Percentiles rank a stretch among this genome's conserved stretches.
Conservation (phyloP, 92 coral and sea anemone species). For the Porites lobata region DNA sequence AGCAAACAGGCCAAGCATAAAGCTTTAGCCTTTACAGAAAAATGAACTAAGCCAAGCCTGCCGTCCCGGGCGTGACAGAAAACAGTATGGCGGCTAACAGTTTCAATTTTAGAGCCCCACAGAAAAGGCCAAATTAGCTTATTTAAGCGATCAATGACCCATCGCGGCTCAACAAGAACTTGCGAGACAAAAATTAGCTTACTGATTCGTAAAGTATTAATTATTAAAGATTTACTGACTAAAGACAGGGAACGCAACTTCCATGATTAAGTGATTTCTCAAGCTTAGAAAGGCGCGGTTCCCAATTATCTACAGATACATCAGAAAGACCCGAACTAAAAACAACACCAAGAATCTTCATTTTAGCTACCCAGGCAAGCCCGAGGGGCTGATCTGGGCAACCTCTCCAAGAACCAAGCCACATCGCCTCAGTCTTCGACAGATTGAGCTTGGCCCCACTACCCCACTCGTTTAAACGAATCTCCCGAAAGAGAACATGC, state of each 20-base stretch:
- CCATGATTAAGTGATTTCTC: conserved; percentile 28
- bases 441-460: conserved; percentile 32
- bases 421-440: conserved; percentile 57
- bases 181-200: not conserved
- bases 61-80: not conserved
- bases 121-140: conserved; percentile 16
- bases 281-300: not conserved
- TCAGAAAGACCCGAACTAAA: not conserved
- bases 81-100: conserved; percentile 17
- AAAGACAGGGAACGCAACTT: not conserved
- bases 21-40: not conserved
- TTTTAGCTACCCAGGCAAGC: conserved; percentile 29
- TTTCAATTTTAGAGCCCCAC: conserved; percentile 41
- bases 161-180: not conserved
- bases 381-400: conserved; percentile 23
- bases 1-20: not conserved
- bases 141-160: not conserved
- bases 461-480: not conserved
- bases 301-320: not conserved
- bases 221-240: not conserved
- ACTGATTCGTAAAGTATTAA: not conserved
- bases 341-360: conserved; percentile 20
- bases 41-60: conserved; percentile 4
- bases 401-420: conserved; percentile 7
- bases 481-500: not conserved